Percentiles rank a stretch among this genome's conserved stretches.
These are phyloP conservation scores for Scyliorhinus canicula DNA, from an alignment of 2,797 vertebrate species.

Conservation along the genomic window DNA sequence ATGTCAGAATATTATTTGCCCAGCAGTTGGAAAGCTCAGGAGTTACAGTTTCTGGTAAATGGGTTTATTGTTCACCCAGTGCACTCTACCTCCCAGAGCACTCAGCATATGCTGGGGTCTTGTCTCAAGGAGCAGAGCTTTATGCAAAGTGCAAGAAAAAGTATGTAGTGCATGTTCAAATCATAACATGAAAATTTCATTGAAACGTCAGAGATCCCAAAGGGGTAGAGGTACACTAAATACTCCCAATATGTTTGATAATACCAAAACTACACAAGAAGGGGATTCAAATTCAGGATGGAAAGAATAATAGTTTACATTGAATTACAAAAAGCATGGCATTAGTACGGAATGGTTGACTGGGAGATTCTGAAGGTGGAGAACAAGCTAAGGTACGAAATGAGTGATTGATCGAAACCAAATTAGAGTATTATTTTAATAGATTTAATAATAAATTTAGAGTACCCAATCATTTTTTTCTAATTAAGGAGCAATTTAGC, in stretches of 20 bases:
- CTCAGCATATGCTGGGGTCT: neutral
- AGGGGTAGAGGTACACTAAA: neutral
- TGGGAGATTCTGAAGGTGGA: neutral
- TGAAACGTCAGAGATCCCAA: neutral
- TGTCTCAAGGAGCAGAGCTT: neutral
- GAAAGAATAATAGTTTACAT: neutral
- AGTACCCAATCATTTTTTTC: too few relatives aligned
- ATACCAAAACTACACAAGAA: neutral
- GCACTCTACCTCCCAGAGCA: neutral
- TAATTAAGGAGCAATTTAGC: too few relatives aligned
- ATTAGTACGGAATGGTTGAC: neutral
- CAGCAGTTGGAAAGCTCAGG: conserved; percentile 17
- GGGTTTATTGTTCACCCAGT: neutral
- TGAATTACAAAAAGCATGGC: neutral
- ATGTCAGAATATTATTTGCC: conserved; percentile 12
- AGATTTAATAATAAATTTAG: too few relatives aligned
- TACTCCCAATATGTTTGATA: conserved; percentile 1
- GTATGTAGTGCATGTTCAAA: neutral
- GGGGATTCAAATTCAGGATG: neutral
- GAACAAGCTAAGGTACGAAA: neutral
- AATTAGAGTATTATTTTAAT: too few relatives aligned
- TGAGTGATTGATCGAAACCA: neutral
- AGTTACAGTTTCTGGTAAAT: conserved; percentile 1
- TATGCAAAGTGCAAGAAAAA: too few relatives aligned
- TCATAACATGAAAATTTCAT: neutral